phyloP scores from a whole-genome alignment of 2,797 vertebrate genomes.

The Bucorvus abyssinicus region DNA sequence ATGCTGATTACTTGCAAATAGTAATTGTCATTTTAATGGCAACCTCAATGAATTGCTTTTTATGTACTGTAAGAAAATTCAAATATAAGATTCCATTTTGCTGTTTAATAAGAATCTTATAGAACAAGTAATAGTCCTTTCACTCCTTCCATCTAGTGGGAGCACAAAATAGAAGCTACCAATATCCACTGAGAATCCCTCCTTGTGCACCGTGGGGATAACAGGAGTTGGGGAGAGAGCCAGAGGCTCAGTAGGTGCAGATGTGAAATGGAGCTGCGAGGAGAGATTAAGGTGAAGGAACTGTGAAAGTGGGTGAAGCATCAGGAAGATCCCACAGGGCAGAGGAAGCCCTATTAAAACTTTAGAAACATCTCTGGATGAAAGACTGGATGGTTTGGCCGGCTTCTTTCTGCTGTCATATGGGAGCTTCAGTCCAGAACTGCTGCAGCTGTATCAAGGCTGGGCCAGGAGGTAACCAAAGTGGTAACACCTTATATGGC shows the following conservation, averaged over 20 bases:
- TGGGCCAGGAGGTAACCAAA: not conserved
- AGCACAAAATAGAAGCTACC: not conserved
- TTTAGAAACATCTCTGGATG: not conserved
- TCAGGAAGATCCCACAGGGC: not conserved
- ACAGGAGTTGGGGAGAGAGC: not conserved
- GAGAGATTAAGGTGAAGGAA: not conserved
- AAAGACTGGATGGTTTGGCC: not conserved
- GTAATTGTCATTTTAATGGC: slow-evolving; percentile 41
- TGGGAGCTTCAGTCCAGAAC: not conserved
- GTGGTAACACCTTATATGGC: not conserved
- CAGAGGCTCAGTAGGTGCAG: not conserved
- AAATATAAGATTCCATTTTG: slow-evolving; percentile 19
- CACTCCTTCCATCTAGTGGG: not conserved
- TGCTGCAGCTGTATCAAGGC: not conserved
- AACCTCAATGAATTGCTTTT: slow-evolving; percentile 41
- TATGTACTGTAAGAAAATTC: slow-evolving; percentile 38
- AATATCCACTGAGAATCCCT: not conserved
- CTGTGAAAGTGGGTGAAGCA: not conserved
- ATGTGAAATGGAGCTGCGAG: not conserved
- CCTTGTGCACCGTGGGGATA: not conserved
- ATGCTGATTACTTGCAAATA: slow-evolving; percentile 49
- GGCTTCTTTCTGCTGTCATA: not conserved
- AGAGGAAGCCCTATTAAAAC: not conserved
- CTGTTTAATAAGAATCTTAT: not conserved
- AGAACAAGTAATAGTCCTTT: not conserved